phyloP scores from a whole-genome alignment of 1,140 invertebrate species.

The Hylaeus anthracinus region DNA sequence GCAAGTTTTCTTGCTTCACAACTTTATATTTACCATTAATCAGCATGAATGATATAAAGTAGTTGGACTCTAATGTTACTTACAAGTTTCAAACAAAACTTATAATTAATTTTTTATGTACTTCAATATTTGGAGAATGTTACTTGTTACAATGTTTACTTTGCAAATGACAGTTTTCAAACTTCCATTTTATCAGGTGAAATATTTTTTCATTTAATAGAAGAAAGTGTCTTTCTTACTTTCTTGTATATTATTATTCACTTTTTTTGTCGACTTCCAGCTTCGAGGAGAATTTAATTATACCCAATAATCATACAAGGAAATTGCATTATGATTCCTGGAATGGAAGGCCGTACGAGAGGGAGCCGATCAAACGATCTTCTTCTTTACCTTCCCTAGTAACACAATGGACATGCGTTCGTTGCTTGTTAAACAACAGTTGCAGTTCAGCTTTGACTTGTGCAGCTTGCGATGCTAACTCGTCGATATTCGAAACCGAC shows the following conservation, averaged over 20 bases:
- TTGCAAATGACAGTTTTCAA: too few relatives aligned
- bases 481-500: conserved; percentile 73
- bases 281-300: conserved; percentile 61
- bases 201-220: too few relatives aligned
- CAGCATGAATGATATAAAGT: too few relatives aligned
- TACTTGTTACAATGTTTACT: too few relatives aligned
- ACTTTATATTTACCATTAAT: too few relatives aligned
- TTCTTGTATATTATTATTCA: background rate
- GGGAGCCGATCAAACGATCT: conserved; percentile 65
- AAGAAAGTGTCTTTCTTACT: too few relatives aligned
- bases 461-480: conserved; percentile 77
- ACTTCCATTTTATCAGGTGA: too few relatives aligned
- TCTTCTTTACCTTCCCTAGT: conserved; percentile 75
- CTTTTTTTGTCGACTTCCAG: conserved; percentile 59
- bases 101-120: too few relatives aligned
- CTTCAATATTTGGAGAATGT: too few relatives aligned
- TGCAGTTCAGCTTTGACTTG: conserved; percentile 74
- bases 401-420: conserved; percentile 78
- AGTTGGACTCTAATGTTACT: too few relatives aligned
- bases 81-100: too few relatives aligned
- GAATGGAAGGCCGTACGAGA: conserved; percentile 61
- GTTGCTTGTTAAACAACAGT: conserved; percentile 76
- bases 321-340: conserved; percentile 71
- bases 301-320: conserved; percentile 56
- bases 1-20: too few relatives aligned